Evolutionary conservation across 1,140 invertebrate species (phyloP).

Genomic region (Drosophila willistoni): DNA sequence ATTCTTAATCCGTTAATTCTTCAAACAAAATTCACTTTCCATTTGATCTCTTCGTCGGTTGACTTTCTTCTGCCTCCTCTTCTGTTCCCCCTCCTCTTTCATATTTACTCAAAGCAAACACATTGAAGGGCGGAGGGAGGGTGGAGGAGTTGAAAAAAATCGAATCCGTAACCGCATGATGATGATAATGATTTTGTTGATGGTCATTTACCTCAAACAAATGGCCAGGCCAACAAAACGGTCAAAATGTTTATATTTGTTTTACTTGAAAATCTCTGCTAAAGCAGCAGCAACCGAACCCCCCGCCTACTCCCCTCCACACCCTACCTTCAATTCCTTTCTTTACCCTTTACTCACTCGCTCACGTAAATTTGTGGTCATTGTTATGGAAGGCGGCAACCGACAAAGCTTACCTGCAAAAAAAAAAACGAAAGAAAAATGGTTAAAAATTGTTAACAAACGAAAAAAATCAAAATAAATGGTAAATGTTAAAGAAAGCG

Average conservation of each 20-base stretch:
- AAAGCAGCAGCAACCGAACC: constrained; percentile 26
- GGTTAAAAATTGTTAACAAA: constrained; percentile 57
- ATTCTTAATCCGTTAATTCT: constrained; percentile 10
- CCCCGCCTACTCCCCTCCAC: background rate
- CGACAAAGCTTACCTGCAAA: constrained; percentile 62
- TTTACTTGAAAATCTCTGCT: constrained; percentile 51
- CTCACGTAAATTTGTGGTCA: constrained; percentile 61
- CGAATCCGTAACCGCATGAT: constrained; percentile 34
- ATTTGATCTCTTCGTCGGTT: background rate
- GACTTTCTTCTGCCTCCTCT: background rate
- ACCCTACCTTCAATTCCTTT: constrained; percentile 1
- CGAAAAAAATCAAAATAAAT: constrained; percentile 9
- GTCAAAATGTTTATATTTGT: constrained; percentile 75
- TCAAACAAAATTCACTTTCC: constrained; percentile 5
- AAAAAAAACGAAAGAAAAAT: constrained; percentile 22
- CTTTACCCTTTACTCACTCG: constrained; percentile 32
- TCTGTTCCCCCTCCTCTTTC: background rate
- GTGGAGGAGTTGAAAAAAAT: constrained; percentile 11
- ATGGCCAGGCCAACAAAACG: constrained; percentile 33
- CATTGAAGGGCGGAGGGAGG: background rate
- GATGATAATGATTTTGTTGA: constrained; percentile 18
- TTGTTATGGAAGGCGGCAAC: constrained; percentile 34
- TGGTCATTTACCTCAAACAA: constrained; percentile 70
- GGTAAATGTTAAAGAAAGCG: constrained; percentile 61
- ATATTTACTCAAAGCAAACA: constrained; percentile 42